Base-by-base conservation (phyloP, 2,113 vertebrate genomes). In the Echinops telfairi region DNA sequence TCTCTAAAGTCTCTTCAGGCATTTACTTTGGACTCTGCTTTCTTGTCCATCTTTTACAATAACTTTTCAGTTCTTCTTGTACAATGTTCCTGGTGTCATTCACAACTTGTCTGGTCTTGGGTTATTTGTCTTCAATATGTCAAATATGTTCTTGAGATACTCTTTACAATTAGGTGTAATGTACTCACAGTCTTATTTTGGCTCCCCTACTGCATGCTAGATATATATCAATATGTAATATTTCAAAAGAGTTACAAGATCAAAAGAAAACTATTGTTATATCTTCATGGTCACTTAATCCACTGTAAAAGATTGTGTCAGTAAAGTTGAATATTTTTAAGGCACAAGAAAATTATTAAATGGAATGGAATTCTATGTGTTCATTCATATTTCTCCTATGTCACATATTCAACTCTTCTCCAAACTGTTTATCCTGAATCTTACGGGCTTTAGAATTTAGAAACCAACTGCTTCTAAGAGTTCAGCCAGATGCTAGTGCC, bases 361-460 rank as follows among this genome's bases (percentile, higher is more conserved):
- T 60, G 4, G 2, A 5, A 58, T 75, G 8, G 1, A 81, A 83
- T 58, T 70, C 53, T 88, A 33, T 75, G 4, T 64, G 33, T 77
- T 66, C 20, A 17, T 27, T 31, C 23, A 17, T 27, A 27, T n/a
- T 68, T 75, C 20, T 47, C 75, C 85, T 76, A 76, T 83, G 3
- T 0, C 25, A 53, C 4, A 88, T 83, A 75, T 6, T 66, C 76
- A 91, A 88, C 27, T 76, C 53, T 66, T 7, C 25, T 12, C 36
- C 7, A 88, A 33, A 9, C 14, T 15, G 47, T 82, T 66, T 11
- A 76, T 9, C 3, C 60, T 88, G 64, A 87, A 31, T 85, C 31
- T 88, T 14, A 66, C 33, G 82, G 20, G 40, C 4, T 83, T 82
- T 94, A 77, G 12, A 93, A 90, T 80, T 93, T 57, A 77, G 73